phyloP scores from a whole-genome alignment of 2,888 invertebrate species.

The Erebia epiphron region DNA sequence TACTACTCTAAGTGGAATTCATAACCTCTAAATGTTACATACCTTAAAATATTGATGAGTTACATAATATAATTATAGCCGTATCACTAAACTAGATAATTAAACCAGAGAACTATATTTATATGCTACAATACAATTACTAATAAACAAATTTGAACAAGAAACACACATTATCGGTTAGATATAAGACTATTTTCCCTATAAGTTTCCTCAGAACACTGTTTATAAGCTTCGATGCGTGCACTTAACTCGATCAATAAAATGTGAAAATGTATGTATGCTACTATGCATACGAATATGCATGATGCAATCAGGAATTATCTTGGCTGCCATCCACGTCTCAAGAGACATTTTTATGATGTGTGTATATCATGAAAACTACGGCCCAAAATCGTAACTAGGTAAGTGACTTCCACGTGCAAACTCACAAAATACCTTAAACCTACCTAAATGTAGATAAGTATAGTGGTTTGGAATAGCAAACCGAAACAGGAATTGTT shows the following conservation, averaged over 20 bases:
- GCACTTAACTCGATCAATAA: conserved; percentile 51
- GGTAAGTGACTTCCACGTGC: conserved; percentile 1
- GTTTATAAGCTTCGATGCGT: conserved; percentile 53
- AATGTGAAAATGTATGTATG: conserved; percentile 54
- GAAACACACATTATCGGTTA: conserved; percentile 32
- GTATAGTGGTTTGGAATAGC: too few relatives aligned
- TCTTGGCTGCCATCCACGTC: conserved; percentile 29
- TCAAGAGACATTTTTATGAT: conserved; percentile 57
- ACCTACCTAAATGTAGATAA: too few relatives aligned
- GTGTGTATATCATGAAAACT: conserved; percentile 33
- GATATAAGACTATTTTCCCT: conserved; percentile 35
- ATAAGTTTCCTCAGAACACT: conserved; percentile 46
- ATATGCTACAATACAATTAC: conserved; percentile 3
- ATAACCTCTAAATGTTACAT: too few relatives aligned
- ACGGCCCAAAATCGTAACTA: conserved; percentile 13
- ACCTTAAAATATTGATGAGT: too few relatives aligned
- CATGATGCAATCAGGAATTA: conserved; percentile 49
- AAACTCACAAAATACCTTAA: neutral
- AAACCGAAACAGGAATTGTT: too few relatives aligned
- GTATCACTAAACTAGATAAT: neutral
- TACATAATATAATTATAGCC: neutral
- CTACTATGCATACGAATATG: conserved; percentile 32
- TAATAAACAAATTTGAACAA: conserved; percentile 11
- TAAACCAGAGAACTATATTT: neutral
- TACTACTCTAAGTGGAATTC: too few relatives aligned